Percentiles rank a stretch among this genome's conserved stretches.
Evolutionary conservation across 2,797 vertebrate species (phyloP).

Genomic region (Anguilla pacifica): DNA sequence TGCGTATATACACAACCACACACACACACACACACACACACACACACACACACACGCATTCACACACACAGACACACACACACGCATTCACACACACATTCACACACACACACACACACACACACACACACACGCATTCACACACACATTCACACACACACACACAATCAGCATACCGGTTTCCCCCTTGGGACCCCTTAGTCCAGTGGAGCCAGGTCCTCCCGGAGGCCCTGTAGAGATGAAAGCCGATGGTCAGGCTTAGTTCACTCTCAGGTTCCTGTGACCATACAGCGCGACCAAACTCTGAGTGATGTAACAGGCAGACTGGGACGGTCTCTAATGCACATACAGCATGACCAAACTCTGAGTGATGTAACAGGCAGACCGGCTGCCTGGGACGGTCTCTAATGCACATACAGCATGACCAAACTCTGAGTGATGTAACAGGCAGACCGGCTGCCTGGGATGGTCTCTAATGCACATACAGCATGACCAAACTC

Average conservation of each 20-base stretch:
- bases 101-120: background rate
- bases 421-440: background rate
- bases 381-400: background rate
- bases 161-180: background rate
- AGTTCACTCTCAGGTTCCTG: background rate
- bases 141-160: background rate
- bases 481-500: background rate
- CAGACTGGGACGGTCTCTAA: background rate
- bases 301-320: background rate
- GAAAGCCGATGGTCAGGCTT: background rate
- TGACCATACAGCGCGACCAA: background rate
- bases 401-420: background rate
- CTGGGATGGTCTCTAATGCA: background rate
- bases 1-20: background rate
- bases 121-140: background rate
- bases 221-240: background rate
- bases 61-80: background rate
- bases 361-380: background rate
- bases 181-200: background rate
- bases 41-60: background rate
- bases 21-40: background rate
- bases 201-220: background rate
- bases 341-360: background rate
- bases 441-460: background rate
- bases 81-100: background rate